Base-by-base conservation (phyloP, 2,113 vertebrate genomes). In the Electrona antarctica region DNA sequence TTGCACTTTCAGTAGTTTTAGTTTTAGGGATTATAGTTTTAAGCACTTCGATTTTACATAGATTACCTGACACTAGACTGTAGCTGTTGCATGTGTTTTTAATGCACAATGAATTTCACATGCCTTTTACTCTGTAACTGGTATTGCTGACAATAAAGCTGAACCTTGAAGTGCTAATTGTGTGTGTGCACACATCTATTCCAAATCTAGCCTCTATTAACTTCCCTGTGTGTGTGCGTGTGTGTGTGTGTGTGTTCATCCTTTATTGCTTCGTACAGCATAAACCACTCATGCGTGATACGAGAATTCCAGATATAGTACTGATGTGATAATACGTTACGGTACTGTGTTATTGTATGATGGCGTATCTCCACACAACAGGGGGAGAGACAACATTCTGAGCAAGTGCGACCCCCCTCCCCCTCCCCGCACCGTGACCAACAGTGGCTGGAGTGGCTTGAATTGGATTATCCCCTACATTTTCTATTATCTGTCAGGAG, bases 391-490 rank as follows among this genome's bases (percentile, higher is more conserved):
- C 84, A 66, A 61, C 68, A 49, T 70, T 73, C 59, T 0, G 54
- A 41, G 79, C 33, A 76, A 41, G 51, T 48, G 64, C 0, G 48
- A 11, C 61, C 0, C 41, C 59, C 3, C 66, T 74, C 61, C 68
- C 82, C 82, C 41, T 67, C 84, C 58, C 68, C 82, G 80, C 41
- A 68, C 84, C 58, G 72, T 76, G 87, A 85, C 86, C 87, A 75
- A 66, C 79, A 87, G 78, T 73, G 64, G 49, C 79, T 74, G 45
- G 69, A 68, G 81, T 79, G 58, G 79, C 85, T 88, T 81, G 83
- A 87, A 88, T 89, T 82, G 86, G 87, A 87, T 91, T 86, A 91
- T 82, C 87, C 80, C 76, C 69, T 77, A 73, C 80, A 80, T 91
- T 90, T 88, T 85, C 90, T 83, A 87, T 88, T 86, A 82, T 85